Conservation (phyloP, 2,797 vertebrate species). For the Clamator glandarius region DNA sequence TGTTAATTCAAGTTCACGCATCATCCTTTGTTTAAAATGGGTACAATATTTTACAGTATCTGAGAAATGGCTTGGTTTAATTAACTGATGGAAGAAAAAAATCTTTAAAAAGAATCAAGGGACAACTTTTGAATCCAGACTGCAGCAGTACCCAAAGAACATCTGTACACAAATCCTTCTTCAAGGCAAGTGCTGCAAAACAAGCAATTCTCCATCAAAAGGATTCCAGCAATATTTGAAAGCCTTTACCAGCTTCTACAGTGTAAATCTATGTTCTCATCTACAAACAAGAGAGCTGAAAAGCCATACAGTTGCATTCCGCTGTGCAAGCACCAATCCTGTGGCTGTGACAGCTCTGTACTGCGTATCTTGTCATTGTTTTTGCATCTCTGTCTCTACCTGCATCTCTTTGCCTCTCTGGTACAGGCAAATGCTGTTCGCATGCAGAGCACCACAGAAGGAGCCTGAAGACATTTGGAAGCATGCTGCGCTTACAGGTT, state of each 20-base stretch:
- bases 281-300: background rate
- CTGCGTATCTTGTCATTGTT: background rate
- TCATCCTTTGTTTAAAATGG: background rate
- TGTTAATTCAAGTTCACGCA: conserved; percentile 3
- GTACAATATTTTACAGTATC: background rate
- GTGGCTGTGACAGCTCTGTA: background rate
- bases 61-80: background rate
- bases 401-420: background rate
- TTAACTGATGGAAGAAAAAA: background rate
- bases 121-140: conserved; percentile 1
- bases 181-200: conserved; percentile 30
- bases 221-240: background rate
- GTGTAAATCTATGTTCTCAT: background rate
- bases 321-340: background rate
- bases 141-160: conserved; percentile 4
- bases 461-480: background rate
- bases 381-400: background rate
- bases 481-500: background rate
- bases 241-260: background rate
- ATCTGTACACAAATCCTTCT: conserved; percentile 18
- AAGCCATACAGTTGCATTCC: background rate
- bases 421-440: background rate
- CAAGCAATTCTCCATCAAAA: conserved; percentile 26
- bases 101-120: background rate
- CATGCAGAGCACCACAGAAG: background rate